A percentile compares a stretch with the other conserved stretches of the same genome.
phyloP scores from a whole-genome alignment of 2,113 vertebrate genomes.

The Atrichornis clamosus region DNA sequence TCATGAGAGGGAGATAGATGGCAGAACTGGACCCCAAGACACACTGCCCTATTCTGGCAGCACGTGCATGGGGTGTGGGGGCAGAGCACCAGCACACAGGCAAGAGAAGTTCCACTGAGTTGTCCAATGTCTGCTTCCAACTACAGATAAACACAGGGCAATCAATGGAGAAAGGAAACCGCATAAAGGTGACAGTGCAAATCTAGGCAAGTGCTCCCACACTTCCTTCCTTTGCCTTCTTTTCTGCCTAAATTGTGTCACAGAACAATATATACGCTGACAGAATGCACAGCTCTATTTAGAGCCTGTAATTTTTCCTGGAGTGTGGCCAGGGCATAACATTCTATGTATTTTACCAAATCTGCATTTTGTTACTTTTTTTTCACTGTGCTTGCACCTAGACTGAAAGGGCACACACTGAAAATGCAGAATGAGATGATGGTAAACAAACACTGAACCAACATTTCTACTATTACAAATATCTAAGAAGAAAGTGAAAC shows the following conservation, averaged over 20 bases:
- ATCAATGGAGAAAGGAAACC: not conserved
- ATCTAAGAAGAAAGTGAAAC: not conserved
- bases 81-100: not conserved
- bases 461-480: not conserved
- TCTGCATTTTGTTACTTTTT: not conserved
- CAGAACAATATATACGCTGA: not conserved
- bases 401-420: not conserved
- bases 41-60: not conserved
- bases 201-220: not conserved
- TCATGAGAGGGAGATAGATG: not conserved
- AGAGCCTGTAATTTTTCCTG: not conserved
- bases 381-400: not conserved
- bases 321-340: not conserved
- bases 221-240: not conserved
- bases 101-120: not conserved
- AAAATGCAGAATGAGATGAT: not conserved
- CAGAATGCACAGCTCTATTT: not conserved
- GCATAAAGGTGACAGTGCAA: not conserved
- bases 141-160: not conserved
- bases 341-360: not conserved
- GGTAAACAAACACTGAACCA: not conserved
- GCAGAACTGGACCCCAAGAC: not conserved
- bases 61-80: fast-evolving
- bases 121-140: not conserved
- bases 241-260: not conserved